phyloP scores from a whole-genome alignment of 2,113 vertebrate species.

The Harpagus bidentatus region DNA sequence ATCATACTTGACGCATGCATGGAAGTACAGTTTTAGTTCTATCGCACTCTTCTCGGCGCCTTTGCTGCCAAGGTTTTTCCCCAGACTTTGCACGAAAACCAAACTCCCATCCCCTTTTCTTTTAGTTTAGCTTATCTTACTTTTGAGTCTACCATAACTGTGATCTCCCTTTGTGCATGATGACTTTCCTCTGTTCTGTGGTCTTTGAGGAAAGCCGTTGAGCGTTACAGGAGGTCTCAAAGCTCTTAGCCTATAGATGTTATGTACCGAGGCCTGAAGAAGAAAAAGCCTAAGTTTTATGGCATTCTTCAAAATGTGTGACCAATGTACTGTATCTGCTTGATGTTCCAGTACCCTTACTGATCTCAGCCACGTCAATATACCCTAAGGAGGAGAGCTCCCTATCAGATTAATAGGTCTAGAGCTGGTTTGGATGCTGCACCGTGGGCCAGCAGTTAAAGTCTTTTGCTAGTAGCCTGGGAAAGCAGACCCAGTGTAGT shows the following conservation, averaged over 20 bases:
- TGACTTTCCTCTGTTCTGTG: background rate
- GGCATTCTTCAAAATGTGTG: background rate
- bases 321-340: background rate
- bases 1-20: background rate
- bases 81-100: background rate
- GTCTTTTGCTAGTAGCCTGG: background rate
- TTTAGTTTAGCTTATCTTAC: background rate
- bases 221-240: background rate
- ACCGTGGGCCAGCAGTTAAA: background rate
- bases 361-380: background rate
- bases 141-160: background rate
- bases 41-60: accelerated
- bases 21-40: background rate
- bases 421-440: background rate
- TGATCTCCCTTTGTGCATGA: accelerated
- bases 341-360: background rate
- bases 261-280: background rate
- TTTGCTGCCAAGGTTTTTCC: background rate
- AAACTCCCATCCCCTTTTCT: background rate
- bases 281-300: background rate
- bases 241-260: background rate
- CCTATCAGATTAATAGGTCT: background rate
- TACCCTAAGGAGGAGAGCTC: background rate
- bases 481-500: background rate
- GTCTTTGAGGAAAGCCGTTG: background rate